phyloP scores from a whole-genome alignment of 1,140 invertebrate genomes.

The Pogonus chalceus region DNA sequence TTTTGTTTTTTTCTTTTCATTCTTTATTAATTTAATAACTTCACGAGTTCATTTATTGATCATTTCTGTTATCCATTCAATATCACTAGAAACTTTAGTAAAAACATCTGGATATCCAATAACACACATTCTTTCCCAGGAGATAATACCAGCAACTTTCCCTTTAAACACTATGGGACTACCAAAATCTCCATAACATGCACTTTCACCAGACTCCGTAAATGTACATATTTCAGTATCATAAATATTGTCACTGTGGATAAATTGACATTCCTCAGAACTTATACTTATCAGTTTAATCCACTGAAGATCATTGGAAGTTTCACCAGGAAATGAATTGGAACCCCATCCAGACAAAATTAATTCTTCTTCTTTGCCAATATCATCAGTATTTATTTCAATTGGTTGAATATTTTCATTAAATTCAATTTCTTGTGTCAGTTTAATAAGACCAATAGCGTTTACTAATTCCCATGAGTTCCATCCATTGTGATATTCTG shows the following conservation, averaged over 20 bases:
- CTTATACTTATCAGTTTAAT: conserved; percentile 30
- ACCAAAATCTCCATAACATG: conserved; percentile 51
- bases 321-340: conserved; percentile 26
- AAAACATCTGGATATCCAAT: conserved; percentile 51
- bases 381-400: conserved; percentile 27
- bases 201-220: conserved; percentile 45
- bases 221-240: conserved; percentile 47
- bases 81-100: conserved; percentile 40
- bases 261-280: conserved; percentile 27
- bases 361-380: conserved; percentile 24
- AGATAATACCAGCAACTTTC: conserved; percentile 50
- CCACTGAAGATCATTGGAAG: conserved; percentile 28
- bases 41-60: too few relatives aligned
- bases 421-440: conserved; percentile 32
- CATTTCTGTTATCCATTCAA: conserved; percentile 48
- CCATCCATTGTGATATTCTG: conserved; percentile 33
- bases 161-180: conserved; percentile 40
- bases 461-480: conserved; percentile 32
- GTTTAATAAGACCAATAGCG: conserved; percentile 37
- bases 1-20: too few relatives aligned
- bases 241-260: conserved; percentile 25
- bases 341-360: conserved; percentile 47
- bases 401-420: conserved; percentile 37
- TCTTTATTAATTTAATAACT: too few relatives aligned
- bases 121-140: conserved; percentile 54